Base-by-base conservation (phyloP, 2,797 vertebrate species). In the Carcharodon carcharias region DNA sequence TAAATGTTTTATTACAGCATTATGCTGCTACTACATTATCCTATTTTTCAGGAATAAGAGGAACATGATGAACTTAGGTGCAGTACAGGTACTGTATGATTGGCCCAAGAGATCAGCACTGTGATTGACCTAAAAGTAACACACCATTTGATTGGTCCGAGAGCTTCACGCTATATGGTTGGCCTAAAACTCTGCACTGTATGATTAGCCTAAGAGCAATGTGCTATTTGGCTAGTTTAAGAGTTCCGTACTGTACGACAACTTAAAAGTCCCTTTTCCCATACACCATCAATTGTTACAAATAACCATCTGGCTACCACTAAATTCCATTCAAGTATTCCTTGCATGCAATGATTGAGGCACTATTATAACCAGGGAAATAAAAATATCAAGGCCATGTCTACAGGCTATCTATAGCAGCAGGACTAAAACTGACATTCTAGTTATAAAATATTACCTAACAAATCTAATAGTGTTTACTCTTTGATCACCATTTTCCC, bases 1-100 rank as follows among this genome's bases (percentile, higher is more conserved):
- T 63, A 63, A 93, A 65, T 93, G n/a, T 63, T 93, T 93, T 93
- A 93, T 6, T 93, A 21, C 89, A 93, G 91, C 91, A 93, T 93
- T 67, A 67, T n/a, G 21, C 91, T 23, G n/a, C 56, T 91, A 31
- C 63, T 65, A 45, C 61, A 45, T 23, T 65, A 65, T 65, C 61
- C 63, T 93, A 40, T 93, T 45, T 93, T 93, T 40, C 91, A 93
- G 91, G 61, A 65, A 93, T 67, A 67, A 1, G 18, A 31, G 54
- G n/a, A 93, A 45, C 21, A 40, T 67, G 61, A 92, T 67, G 6
- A 40, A 35, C 45, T 82, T 82, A 85, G 18, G 21, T 93, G 91
- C n/a, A 93, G 61, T 45, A 40, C 35, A 61, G 65, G 61, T 28
- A 93, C 58, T 93, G 35, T n/a, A 40, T 16, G 21, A 93, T 26